A percentile compares a stretch with the other conserved stretches of the same genome.
Conservation (phyloP, 2,888 invertebrate species). For the Pterostichus madidus region DNA sequence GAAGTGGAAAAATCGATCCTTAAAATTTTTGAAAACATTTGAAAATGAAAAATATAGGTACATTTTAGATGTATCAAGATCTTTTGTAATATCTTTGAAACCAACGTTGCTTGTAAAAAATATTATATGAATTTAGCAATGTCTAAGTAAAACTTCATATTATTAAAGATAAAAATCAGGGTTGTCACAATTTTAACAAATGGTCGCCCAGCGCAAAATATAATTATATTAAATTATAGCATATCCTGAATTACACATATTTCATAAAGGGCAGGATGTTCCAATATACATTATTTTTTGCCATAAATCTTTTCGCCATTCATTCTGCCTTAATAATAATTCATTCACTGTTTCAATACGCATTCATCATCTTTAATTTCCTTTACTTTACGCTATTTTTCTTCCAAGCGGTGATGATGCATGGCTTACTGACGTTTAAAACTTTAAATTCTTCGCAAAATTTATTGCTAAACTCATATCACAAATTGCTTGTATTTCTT, state of each 20-base stretch:
- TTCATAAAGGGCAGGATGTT: conserved; percentile 14
- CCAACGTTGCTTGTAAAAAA: too few relatives aligned
- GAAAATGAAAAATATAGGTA: too few relatives aligned
- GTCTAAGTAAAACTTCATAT: too few relatives aligned
- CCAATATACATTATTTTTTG: conserved; percentile 38
- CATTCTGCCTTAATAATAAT: conserved; percentile 33
- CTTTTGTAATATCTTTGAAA: too few relatives aligned
- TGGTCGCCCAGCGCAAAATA: conserved; percentile 19
- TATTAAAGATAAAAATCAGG: conserved; percentile 2
- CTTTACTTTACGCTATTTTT: background rate
- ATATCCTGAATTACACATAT: conserved; percentile 46
- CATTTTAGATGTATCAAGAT: too few relatives aligned
- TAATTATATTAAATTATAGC: conserved; percentile 49
- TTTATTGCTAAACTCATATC: too few relatives aligned
- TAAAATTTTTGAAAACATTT: too few relatives aligned
- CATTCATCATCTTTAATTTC: conserved; percentile 37
- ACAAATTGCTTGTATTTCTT: too few relatives aligned
- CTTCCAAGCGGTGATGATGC: background rate
- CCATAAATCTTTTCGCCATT: conserved; percentile 32
- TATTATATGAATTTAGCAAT: too few relatives aligned
- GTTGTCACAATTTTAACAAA: conserved; percentile 30
- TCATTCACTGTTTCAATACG: conserved; percentile 40
- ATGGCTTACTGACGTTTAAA: background rate
- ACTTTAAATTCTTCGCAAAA: background rate
- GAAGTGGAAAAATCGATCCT: too few relatives aligned